phyloP scores from a whole-genome alignment of 2,888 invertebrate species.

The Mystacides longicornis region DNA sequence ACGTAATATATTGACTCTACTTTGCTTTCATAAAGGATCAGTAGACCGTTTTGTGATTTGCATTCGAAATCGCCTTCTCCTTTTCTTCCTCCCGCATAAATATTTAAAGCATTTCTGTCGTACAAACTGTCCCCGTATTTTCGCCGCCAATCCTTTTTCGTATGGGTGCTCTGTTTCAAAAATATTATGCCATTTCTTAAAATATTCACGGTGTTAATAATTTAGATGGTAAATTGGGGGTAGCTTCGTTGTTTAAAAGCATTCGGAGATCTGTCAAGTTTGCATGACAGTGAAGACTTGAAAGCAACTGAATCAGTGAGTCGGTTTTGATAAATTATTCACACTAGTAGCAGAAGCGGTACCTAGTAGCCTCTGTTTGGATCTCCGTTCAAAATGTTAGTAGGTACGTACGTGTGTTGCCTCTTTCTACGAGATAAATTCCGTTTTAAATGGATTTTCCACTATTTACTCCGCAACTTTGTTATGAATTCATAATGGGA shows the following conservation, averaged over 20 bases:
- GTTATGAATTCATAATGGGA: no score
- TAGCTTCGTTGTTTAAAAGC: conserved; percentile 7
- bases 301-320: neutral
- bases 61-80: conserved; percentile 17
- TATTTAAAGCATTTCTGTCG: neutral
- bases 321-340: conserved; percentile 4
- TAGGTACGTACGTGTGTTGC: no score
- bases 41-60: conserved; percentile 12
- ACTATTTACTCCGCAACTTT: no score
- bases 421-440: neutral
- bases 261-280: conserved; percentile 4
- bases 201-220: conserved; percentile 19
- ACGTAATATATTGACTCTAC: conserved; percentile 1
- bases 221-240: conserved; percentile 20
- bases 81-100: neutral
- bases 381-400: neutral
- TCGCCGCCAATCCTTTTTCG: conserved; percentile 8
- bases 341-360: neutral
- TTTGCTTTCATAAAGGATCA: neutral
- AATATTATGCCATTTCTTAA: neutral
- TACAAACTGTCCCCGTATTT: neutral
- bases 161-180: conserved; percentile 7
- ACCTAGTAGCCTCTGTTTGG: neutral
- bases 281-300: conserved; percentile 3
- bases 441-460: neutral